These are phyloP conservation scores for Battus philenor DNA, from an alignment of 1,140 invertebrate genomes.

Conservation along the genomic window DNA sequence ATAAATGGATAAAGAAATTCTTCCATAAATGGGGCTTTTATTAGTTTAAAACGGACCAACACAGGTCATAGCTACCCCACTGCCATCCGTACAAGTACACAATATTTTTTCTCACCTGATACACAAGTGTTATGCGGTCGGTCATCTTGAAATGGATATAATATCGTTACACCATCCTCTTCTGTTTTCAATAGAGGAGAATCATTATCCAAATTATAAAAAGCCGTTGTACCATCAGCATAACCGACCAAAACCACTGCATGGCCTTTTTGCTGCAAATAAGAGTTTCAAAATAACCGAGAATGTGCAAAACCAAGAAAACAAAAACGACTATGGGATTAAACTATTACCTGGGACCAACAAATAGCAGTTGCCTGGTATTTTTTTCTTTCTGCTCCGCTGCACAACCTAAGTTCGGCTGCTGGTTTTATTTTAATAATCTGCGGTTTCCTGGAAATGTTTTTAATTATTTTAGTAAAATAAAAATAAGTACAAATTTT, in stretches of 20 bases:
- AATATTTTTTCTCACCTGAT: conserved; percentile 47
- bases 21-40: too few species aligned
- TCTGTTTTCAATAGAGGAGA: conserved; percentile 72
- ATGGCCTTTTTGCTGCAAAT: conserved; percentile 60
- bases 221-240: conserved; percentile 78
- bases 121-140: conserved; percentile 43
- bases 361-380: conserved; percentile 49
- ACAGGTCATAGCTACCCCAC: too few species aligned
- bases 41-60: too few species aligned
- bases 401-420: conserved; percentile 40
- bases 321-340: conserved; percentile 3
- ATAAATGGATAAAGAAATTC: too few species aligned
- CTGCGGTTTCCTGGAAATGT: background rate
- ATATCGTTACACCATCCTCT: conserved; percentile 45
- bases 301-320: background rate
- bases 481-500: background rate
- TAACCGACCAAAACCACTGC: conserved; percentile 79
- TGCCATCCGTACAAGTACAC: too few species aligned
- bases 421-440: conserved; percentile 40
- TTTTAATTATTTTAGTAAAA: background rate
- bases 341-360: conserved; percentile 47
- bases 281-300: conserved; percentile 16
- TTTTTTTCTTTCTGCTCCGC: conserved; percentile 21
- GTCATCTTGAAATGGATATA: conserved; percentile 59
- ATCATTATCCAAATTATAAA: conserved; percentile 76